A percentile compares a stretch with the other conserved stretches of the same genome.
These are phyloP conservation scores for Pterocles orientalis DNA, from an alignment of 2,113 vertebrate species.

Conservation along the genomic window DNA sequence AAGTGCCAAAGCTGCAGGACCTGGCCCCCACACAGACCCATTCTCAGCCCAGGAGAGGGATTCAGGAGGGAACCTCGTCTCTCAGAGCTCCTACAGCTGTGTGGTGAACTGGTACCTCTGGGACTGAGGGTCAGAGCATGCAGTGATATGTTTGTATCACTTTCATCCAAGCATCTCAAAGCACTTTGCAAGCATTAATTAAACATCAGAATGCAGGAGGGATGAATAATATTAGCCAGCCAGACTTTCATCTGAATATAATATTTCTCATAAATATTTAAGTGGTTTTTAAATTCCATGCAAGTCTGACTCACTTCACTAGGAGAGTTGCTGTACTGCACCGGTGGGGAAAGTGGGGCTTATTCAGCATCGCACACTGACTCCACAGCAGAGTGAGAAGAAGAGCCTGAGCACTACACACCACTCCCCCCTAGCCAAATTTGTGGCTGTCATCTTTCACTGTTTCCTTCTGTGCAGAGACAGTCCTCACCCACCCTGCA, in stretches of 20 bases:
- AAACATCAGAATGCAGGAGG: slow-evolving; percentile 37
- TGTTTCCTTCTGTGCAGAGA: background rate
- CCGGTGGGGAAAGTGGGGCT: background rate
- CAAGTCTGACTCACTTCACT: background rate
- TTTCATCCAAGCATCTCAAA: slow-evolving; percentile 57
- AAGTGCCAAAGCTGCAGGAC: background rate
- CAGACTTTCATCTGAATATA: background rate
- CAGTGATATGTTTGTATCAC: background rate
- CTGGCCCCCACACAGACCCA: background rate
- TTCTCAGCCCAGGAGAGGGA: background rate
- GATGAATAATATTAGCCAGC: slow-evolving; percentile 40
- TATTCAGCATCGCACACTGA: background rate
- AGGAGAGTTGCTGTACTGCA: background rate
- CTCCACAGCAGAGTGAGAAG: rapidly evolving
- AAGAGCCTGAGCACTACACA: background rate
- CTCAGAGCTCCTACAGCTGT: background rate
- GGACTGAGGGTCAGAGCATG: background rate
- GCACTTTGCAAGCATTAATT: slow-evolving; percentile 48
- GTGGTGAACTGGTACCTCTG: background rate
- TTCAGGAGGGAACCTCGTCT: background rate
- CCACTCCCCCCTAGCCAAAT: rapidly evolving
- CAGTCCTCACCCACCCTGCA: rapidly evolving
- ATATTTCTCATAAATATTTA: slow-evolving; percentile 35
- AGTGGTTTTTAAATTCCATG: background rate
- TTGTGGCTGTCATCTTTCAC: background rate